Base-by-base conservation (phyloP, 1,140 invertebrate species). In the Procambarus virginalis region DNA sequence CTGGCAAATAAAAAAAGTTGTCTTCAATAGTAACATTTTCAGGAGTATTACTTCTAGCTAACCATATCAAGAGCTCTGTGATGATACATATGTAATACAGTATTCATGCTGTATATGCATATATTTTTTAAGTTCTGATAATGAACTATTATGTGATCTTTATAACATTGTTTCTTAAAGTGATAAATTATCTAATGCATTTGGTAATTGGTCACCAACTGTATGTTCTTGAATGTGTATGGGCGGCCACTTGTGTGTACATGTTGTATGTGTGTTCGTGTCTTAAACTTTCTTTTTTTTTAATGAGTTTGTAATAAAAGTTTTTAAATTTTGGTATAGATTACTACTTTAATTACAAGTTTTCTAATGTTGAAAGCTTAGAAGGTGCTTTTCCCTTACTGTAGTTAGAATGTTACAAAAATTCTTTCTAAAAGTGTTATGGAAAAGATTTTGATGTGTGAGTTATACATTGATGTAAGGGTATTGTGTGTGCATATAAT, bases 31-130 rank as follows among this genome's bases (percentile, higher is more conserved):
- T 73, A 34, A 73, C 12, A 34, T 34, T 22, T 73, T 73, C n/a
- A 8, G 14, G 5, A 34, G 22, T 73, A 73, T 73, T 73, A 73
- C 34, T 22, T 73, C n/a, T 73, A 73, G 68, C 22, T 34, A 9
- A 73, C 68, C 68, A 73, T 73, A 73, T 73, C 68, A 73, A 73
- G 68, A 73, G 68, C 68, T 73, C 68, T 73, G 68, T 73, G 68
- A 73, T 68, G 64, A 68, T 73, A 10, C 68, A 73, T 34, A 73
- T 20, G 0, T 73, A 73, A 34, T 73, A 73, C 34, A 45, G 34
- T 34, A n/a, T 2, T 64, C 12, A 17, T 17, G 60, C 4, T 64
- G 17, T 64, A 17, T 17, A 64, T 17, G 17, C 17, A 64, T 64
- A 20, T 64, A 64, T 64, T 20, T 20, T 17, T 17, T 64, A 64